Evolutionary conservation across 2,888 invertebrate species (phyloP).

Genomic region (Drosophila nigricruria): DNA sequence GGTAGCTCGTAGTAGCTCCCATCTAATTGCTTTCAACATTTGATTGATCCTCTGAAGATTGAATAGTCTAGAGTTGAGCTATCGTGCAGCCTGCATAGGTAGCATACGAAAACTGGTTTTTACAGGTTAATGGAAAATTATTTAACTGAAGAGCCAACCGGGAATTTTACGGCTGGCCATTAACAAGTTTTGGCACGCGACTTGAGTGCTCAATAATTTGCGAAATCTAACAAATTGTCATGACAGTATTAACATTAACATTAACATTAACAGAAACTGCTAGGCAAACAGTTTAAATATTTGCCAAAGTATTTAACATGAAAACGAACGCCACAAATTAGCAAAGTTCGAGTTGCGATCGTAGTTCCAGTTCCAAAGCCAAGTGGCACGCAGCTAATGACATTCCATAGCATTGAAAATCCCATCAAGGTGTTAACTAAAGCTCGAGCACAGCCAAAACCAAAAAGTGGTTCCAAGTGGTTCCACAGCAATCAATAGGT

Average conservation of each 20-base stretch:
- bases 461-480: constrained; percentile 19
- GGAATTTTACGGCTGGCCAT: constrained; percentile 16
- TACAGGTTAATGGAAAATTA: background rate
- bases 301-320: constrained; percentile 43
- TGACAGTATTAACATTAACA: constrained; percentile 9
- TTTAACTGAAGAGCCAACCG: background rate
- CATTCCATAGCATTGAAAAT: constrained; percentile 16
- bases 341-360: constrained; percentile 22
- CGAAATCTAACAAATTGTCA: constrained; percentile 29
- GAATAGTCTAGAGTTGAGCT: background rate
- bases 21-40: constrained; percentile 18
- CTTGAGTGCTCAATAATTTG: constrained; percentile 32
- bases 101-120: constrained; percentile 40
- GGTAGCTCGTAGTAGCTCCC: constrained; percentile 27
- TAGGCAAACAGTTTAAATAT: constrained; percentile 30
- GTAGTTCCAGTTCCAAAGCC: constrained; percentile 26
- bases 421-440: constrained; percentile 9
- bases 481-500: background rate
- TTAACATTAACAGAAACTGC: constrained; percentile 17
- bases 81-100: constrained; percentile 30
- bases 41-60: constrained; percentile 7
- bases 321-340: constrained; percentile 32
- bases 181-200: constrained; percentile 51
- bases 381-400: constrained; percentile 27
- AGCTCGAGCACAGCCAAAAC: background rate